Conservation (phyloP, 2,113 vertebrate species). For the Antennarius striatus region DNA sequence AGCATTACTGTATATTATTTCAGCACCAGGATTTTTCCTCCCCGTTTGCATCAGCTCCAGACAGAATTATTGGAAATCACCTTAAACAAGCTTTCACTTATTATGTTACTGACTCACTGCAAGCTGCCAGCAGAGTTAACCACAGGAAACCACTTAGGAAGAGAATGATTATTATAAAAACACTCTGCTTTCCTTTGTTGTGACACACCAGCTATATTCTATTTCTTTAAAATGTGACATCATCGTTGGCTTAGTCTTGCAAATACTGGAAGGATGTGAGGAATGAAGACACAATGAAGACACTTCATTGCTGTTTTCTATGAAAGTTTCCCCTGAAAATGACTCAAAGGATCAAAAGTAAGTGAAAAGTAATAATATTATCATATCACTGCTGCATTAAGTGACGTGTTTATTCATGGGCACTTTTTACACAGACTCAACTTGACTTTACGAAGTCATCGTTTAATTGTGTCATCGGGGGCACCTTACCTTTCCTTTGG, state of each 20-base stretch:
- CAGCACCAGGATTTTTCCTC: background rate
- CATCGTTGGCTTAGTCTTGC: conserved; percentile 18
- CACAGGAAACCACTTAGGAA: too few relatives aligned
- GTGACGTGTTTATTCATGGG: too few relatives aligned
- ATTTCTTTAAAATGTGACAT: conserved; percentile 1
- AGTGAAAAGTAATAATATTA: background rate
- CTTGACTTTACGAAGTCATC: background rate
- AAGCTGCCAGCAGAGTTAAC: too few relatives aligned
- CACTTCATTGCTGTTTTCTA: background rate
- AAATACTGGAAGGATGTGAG: conserved; percentile 33
- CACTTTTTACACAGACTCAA: too few relatives aligned
- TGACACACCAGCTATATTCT: background rate
- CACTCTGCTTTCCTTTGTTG: background rate
- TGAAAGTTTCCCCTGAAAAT: background rate
- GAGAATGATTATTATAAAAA: background rate
- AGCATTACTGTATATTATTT: too few relatives aligned
- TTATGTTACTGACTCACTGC: background rate
- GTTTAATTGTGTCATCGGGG: background rate
- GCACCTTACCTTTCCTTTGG: conserved; percentile 88
- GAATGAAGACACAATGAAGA: conserved; percentile 44
- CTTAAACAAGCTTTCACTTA: too few relatives aligned
- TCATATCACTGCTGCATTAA: too few relatives aligned
- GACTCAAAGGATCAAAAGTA: background rate
- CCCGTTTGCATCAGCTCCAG: background rate
- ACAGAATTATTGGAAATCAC: too few relatives aligned